phyloP scores from a whole-genome alignment of 2,797 vertebrate species.

The Parambassis ranga region DNA sequence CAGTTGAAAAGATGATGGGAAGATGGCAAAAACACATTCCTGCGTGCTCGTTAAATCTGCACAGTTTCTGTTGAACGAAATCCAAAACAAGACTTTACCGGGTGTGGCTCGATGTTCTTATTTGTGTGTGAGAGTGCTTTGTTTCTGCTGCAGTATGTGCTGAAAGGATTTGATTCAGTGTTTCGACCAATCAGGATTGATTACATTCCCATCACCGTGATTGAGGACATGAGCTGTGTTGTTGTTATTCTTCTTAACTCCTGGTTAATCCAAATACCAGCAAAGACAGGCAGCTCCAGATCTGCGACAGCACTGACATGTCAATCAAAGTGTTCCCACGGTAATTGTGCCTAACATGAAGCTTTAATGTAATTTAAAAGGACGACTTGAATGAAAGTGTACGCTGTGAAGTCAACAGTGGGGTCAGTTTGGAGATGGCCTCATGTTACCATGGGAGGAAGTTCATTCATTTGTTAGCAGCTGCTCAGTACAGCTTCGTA shows the following conservation, averaged over 20 bases:
- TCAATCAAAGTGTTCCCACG: no score
- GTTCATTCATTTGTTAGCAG: no score
- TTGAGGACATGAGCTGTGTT: neutral
- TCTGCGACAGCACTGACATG: no score
- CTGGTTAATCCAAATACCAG: no score
- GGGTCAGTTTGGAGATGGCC: no score
- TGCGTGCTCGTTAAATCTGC: neutral
- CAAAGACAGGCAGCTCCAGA: no score
- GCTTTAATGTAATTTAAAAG: no score
- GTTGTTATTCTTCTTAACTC: neutral
- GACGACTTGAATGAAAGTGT: no score
- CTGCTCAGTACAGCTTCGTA: no score
- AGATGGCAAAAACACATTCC: neutral
- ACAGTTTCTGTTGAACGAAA: neutral
- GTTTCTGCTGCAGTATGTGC: neutral
- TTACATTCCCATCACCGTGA: neutral
- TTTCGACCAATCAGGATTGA: neutral
- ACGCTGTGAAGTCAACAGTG: no score
- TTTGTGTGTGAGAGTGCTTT: neutral
- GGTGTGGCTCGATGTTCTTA: neutral
- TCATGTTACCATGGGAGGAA: no score
- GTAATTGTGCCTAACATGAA: no score
- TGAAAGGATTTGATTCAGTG: neutral
- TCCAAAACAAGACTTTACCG: neutral
- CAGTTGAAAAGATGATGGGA: neutral